Conservation (phyloP, 1,140 invertebrate species). For the Bursaphelenchus mucronatus region DNA sequence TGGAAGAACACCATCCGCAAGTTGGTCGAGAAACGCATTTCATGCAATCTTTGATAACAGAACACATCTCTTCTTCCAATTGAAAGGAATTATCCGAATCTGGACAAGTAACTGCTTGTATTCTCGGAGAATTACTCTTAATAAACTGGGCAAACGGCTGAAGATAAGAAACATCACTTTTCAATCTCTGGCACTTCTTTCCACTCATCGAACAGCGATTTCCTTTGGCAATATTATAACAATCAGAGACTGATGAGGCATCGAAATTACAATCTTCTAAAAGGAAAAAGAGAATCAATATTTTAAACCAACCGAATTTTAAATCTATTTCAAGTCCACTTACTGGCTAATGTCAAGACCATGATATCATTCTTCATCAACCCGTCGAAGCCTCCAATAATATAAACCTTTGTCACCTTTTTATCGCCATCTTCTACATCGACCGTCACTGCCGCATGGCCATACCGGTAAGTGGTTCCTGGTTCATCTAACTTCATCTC, state of each 20-base stretch:
- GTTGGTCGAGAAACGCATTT: conserved; percentile 38
- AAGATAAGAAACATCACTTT: conserved; percentile 44
- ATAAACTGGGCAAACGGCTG: conserved; percentile 45
- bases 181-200: conserved; percentile 37
- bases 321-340: not conserved
- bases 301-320: not conserved
- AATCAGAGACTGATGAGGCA: conserved; percentile 43
- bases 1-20: conserved; percentile 49
- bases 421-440: conserved; percentile 16
- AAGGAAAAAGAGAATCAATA: conserved; percentile 3
- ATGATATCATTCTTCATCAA: conserved; percentile 54
- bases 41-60: conserved; percentile 40
- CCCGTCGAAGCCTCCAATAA: conserved; percentile 58
- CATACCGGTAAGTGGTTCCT: conserved; percentile 41
- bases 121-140: conserved; percentile 40
- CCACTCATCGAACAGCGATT: conserved; percentile 48
- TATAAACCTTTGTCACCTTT: conserved; percentile 29
- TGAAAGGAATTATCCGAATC: conserved; percentile 19
- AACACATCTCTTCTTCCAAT: conserved; percentile 24
- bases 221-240: conserved; percentile 43
- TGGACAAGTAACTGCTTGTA: conserved; percentile 29
- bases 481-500: conserved; percentile 43
- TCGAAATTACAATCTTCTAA: conserved; percentile 44
- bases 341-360: conserved; percentile 38
- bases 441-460: conserved; percentile 44